These are phyloP conservation scores for Ormyrus pomaceus DNA, from an alignment of 2,888 invertebrate genomes.

Conservation along the genomic window DNA sequence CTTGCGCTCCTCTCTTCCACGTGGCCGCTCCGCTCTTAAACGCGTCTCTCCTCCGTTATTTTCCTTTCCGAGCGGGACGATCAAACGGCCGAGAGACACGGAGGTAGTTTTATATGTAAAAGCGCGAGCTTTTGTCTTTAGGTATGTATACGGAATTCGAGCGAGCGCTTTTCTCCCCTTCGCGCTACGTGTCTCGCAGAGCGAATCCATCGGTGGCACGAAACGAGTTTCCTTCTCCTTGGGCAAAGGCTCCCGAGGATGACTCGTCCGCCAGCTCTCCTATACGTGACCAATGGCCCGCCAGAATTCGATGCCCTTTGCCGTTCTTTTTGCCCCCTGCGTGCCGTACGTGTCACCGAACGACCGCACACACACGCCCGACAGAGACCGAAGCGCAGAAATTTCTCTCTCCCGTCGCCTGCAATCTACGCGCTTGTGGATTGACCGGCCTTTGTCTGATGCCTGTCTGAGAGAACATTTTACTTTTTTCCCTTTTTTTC, in stretches of 20 bases:
- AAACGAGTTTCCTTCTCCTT: slow-evolving; percentile 45
- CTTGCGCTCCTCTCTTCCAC: slow-evolving; percentile 3
- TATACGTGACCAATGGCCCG: slow-evolving; percentile 53
- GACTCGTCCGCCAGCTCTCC: not conserved
- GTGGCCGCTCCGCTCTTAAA: slow-evolving; percentile 12
- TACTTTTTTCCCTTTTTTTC: too few species aligned
- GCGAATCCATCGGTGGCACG: slow-evolving; percentile 45
- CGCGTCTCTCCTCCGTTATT: not conserved
- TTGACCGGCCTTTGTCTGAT: too few species aligned
- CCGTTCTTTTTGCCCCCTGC: not conserved
- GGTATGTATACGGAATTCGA: slow-evolving; percentile 40
- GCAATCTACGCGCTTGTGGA: too few species aligned
- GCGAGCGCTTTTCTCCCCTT: not conserved
- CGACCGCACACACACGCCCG: too few species aligned
- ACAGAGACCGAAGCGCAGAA: too few species aligned
- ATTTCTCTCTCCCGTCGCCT: too few species aligned
- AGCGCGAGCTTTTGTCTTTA: slow-evolving; percentile 48
- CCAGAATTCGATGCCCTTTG: slow-evolving; percentile 43
- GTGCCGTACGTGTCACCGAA: too few species aligned
- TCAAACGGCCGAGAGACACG: slow-evolving; percentile 35
- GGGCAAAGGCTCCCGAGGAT: slow-evolving; percentile 8
- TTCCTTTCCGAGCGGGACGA: slow-evolving; percentile 2
- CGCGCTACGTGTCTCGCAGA: slow-evolving; percentile 42
- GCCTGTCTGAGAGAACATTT: too few species aligned
- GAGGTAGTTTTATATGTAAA: not conserved